Evolutionary conservation across 2,113 vertebrate genomes (phyloP), one percentile per base, ranked within the genome.

Genomic region (Manacus vitellinus): DNA sequence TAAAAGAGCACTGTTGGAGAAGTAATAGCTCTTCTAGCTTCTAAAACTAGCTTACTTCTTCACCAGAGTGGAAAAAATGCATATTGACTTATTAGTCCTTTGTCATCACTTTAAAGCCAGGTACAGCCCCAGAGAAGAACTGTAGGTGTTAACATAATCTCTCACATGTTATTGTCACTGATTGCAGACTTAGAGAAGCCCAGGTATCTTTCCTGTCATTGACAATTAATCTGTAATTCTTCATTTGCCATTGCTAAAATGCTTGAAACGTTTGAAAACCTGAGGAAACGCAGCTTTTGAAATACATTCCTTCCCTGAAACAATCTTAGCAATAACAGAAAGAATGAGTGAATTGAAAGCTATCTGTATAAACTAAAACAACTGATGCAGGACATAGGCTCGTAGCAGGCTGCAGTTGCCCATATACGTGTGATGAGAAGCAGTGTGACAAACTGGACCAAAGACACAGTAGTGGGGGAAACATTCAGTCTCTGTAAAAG

Each of bases 391-490:
- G 27, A 12, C 3, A 1, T 56, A 13, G 44, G 61, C 47, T 58
- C 20, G 47, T 16, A 27, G 23, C 5, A 30, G 28, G 3, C 35
- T 59, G 39, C n/a, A 24, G 19, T 54, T 54, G 51, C 33, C 24
- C 1, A 2, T 17, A 6, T 31, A 18, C 0, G 0, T 17, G 18
- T 35, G 55, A 58, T 22, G 56, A 65, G 3, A 2, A 65, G 55
- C 0, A 1, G 21, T 68, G 6, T 24, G 47, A 68, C 33, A 52
- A 52, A 58, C 14, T 8, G 39, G 44, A 58, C 37, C 17, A 35
- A 31, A 46, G 44, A 28, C 17, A 39, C 3, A 5, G 18, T 7
- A 10, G 24, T 5, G 17, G 20, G 30, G 14, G 17, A 8, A 8
- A 51, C 35, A 17, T 68, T 56, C 33, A 27, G 33, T 43, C 31